phyloP scores from a whole-genome alignment of 2,797 vertebrate species.

The Chromis chromis region DNA sequence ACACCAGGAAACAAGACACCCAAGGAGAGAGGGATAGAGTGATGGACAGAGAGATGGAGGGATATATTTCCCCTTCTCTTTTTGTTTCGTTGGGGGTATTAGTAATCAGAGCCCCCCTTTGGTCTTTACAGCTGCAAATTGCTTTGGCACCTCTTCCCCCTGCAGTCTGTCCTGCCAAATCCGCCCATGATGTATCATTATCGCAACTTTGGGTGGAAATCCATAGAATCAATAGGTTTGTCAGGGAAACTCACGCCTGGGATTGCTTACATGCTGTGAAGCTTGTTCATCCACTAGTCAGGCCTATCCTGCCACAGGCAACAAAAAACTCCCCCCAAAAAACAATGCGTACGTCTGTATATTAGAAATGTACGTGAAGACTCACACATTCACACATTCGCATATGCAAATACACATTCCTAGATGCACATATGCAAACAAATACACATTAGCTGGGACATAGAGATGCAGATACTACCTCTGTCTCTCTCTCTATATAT shows the following conservation, averaged over 20 bases:
- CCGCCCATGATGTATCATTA: constrained; percentile 90
- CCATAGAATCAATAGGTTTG: constrained; percentile 91
- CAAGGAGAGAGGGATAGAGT: constrained; percentile 67
- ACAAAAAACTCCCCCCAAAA: constrained; percentile 9
- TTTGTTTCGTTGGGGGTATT: constrained; percentile 72
- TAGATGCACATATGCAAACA: constrained; percentile 19
- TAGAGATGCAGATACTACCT: constrained; percentile 14
- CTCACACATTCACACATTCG: constrained; percentile 29
- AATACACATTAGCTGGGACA: neutral
- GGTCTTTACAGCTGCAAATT: constrained; percentile 84
- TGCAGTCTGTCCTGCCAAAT: constrained; percentile 87
- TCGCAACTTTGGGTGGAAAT: constrained; percentile 91
- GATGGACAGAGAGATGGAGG: constrained; percentile 64
- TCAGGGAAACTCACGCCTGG: constrained; percentile 86
- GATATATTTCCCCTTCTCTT: constrained; percentile 65
- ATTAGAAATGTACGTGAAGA: constrained; percentile 22
- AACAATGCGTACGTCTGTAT: constrained; percentile 36
- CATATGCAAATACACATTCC: constrained; percentile 12
- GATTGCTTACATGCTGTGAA: constrained; percentile 87
- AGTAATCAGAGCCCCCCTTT: constrained; percentile 69
- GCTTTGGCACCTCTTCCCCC: constrained; percentile 85
- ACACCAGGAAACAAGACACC: constrained; percentile 73
- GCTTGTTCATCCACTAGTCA: constrained; percentile 84
- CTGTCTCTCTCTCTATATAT: neutral
- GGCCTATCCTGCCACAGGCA: constrained; percentile 85